A percentile compares a stretch with the other conserved stretches of the same genome.
phyloP scores from a whole-genome alignment of 2,888 invertebrate species.

The Ormyrus thymus region DNA sequence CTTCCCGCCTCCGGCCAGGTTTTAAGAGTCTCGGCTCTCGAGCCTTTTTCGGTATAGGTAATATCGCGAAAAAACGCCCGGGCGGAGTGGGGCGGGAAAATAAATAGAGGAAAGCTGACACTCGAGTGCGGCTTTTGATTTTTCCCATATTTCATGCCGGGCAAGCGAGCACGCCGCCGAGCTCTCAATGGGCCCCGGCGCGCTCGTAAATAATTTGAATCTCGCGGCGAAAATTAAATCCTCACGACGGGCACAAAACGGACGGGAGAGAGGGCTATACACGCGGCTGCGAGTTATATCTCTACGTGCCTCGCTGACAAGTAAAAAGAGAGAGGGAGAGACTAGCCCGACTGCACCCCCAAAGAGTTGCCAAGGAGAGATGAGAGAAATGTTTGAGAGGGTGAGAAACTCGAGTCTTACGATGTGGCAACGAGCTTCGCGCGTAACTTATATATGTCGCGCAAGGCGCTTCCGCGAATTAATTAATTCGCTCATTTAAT shows the following conservation, averaged over 20 bases:
- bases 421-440: constrained; percentile 17
- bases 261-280: too few relatives aligned
- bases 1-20: constrained; percentile 14
- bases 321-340: background rate
- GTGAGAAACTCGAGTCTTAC: constrained; percentile 12
- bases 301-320: background rate
- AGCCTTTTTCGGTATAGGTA: constrained; percentile 4
- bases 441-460: constrained; percentile 28
- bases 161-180: background rate
- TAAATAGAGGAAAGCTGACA: constrained; percentile 14
- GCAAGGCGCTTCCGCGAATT: constrained; percentile 18
- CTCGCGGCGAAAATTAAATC: constrained; percentile 51
- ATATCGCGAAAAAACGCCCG: background rate
- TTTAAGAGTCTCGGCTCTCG: constrained; percentile 19
- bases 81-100: background rate
- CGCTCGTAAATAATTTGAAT: constrained; percentile 50
- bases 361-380: background rate
- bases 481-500: constrained; percentile 47
- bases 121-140: constrained; percentile 38
- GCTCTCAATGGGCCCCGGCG: constrained; percentile 28
- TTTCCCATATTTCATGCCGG: constrained; percentile 38
- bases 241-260: background rate
- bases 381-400: background rate
- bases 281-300: background rate
- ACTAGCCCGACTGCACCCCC: too few relatives aligned